phyloP scores from a whole-genome alignment of 2,888 invertebrate species.

The Rhamphomyia laevipes region DNA sequence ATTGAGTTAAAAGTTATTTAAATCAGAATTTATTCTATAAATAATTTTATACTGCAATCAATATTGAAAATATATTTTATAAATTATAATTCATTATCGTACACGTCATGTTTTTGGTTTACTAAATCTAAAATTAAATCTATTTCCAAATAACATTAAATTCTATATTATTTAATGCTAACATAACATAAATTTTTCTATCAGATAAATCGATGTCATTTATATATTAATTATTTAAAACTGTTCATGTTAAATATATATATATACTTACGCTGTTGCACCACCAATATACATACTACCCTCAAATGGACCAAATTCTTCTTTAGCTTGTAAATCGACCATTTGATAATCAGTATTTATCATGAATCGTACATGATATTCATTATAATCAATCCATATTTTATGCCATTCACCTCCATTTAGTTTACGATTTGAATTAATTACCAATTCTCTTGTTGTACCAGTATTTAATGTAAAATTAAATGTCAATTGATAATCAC shows the following conservation, averaged over 20 bases:
- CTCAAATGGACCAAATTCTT: conserved; percentile 85
- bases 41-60: too few relatives aligned
- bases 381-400: conserved; percentile 90
- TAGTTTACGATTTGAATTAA: conserved; percentile 67
- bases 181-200: too few relatives aligned
- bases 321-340: conserved; percentile 71
- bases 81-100: too few relatives aligned
- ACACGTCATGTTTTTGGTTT: too few relatives aligned
- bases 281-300: conserved; percentile 91
- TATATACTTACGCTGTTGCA: conserved; percentile 67
- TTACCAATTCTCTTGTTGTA: conserved; percentile 66
- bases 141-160: too few relatives aligned
- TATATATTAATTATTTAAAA: neutral
- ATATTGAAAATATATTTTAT: too few relatives aligned
- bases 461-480: conserved; percentile 82
- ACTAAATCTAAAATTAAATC: too few relatives aligned
- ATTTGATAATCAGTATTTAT: conserved; percentile 82
- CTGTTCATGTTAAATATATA: neutral
- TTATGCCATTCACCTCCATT: conserved; percentile 95
- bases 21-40: too few relatives aligned
- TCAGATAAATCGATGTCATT: too few relatives aligned
- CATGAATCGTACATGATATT: conserved; percentile 86
- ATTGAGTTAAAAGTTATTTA: too few relatives aligned
- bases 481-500: conserved; percentile 77
- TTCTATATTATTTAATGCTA: too few relatives aligned